Evolutionary conservation across 2,888 invertebrate species (phyloP).

Genomic region (Cerastis rubricosa): DNA sequence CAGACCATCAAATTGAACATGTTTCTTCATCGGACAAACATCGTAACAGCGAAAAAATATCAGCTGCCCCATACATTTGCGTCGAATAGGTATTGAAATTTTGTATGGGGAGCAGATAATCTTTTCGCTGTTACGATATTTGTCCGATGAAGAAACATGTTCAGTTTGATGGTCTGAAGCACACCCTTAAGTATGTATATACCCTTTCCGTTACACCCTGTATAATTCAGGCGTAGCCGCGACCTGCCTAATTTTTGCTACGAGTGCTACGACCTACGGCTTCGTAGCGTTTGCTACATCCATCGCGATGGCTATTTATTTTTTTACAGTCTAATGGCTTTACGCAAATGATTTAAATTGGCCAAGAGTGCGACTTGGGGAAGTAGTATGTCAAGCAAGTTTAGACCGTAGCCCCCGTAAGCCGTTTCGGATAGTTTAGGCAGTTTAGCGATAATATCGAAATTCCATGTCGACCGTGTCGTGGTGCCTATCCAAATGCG

Average conservation of each 20-base stretch:
- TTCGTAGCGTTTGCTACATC: slow-evolving; percentile 19
- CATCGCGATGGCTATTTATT: background rate
- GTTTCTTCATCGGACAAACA: no score
- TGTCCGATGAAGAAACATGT: no score
- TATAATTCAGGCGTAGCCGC: background rate
- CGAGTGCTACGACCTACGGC: slow-evolving; percentile 30
- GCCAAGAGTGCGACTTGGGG: background rate
- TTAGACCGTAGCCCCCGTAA: background rate
- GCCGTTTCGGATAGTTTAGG: background rate
- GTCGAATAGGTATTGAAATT: no score
- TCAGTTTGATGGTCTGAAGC: no score
- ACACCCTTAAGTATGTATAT: no score
- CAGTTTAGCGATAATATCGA: background rate
- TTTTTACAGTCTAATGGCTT: background rate
- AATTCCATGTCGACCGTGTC: no score
- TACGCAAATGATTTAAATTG: background rate
- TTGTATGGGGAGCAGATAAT: no score
- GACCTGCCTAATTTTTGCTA: background rate
- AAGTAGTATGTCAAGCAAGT: background rate
- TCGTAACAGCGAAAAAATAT: no score
- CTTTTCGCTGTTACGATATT: no score
- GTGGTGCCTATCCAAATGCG: background rate
- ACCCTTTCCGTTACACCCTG: no score
- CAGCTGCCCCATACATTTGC: no score
- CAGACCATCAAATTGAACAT: no score